A percentile compares a stretch with the other conserved stretches of the same genome.
Conservation (phyloP, 2,113 vertebrate genomes). For the Lophius piscatorius region DNA sequence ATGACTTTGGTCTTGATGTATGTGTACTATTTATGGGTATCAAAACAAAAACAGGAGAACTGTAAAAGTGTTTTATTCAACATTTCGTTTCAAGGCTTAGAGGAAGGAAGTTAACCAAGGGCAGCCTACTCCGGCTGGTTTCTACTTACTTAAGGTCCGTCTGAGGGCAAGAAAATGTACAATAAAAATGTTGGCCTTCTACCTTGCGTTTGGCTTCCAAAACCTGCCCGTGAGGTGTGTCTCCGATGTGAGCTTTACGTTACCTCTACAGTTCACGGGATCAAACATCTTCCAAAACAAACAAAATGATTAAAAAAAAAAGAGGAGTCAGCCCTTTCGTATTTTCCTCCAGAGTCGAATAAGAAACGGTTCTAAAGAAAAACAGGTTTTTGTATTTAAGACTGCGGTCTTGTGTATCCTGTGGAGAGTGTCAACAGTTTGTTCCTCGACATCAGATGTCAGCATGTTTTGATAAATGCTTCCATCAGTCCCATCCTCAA, state of each 20-base stretch:
- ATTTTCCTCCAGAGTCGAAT: conserved; percentile 61
- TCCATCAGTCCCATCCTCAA: conserved; percentile 60
- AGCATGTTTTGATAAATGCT: conserved; percentile 51
- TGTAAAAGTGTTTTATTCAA: conserved; percentile 83
- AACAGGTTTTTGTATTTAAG: conserved; percentile 58
- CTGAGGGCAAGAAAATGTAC: conserved; percentile 58
- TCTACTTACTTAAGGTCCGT: conserved; percentile 64
- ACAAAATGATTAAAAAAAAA: conserved; percentile 43
- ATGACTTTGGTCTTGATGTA: background rate
- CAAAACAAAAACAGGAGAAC: conserved; percentile 49
- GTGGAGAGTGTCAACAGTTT: conserved; percentile 56
- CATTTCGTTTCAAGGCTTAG: conserved; percentile 71
- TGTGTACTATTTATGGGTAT: conserved; percentile 17
- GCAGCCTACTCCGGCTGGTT: conserved; percentile 50
- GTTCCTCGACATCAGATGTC: conserved; percentile 55
- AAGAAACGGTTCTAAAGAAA: conserved; percentile 60
- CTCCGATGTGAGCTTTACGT: conserved; percentile 51
- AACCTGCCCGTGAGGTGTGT: conserved; percentile 58
- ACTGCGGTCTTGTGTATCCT: conserved; percentile 68
- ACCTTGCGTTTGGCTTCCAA: conserved; percentile 73
- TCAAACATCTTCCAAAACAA: conserved; percentile 60
- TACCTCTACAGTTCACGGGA: conserved; percentile 61
- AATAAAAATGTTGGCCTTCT: conserved; percentile 77
- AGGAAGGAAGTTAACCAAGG: conserved; percentile 53
- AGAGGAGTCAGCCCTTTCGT: conserved; percentile 69